Evolutionary conservation across 2,888 invertebrate species (phyloP).

Genomic region (Chrysolina haemoptera): DNA sequence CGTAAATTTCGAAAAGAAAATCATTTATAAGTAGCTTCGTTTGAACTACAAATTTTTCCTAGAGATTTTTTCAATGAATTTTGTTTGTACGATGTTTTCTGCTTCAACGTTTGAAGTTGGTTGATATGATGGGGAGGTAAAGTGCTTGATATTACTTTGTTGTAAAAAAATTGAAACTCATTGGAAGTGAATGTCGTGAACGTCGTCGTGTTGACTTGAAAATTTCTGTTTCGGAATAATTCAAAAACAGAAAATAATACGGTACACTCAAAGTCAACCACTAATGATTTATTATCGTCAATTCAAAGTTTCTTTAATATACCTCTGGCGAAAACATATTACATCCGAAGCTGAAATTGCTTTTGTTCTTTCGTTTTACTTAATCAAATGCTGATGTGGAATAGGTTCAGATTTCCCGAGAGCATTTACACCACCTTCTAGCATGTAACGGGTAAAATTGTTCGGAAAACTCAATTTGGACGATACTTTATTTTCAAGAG

Average conservation of each 20-base stretch:
- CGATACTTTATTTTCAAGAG: slow-evolving; percentile 19
- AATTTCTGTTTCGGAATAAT: no score
- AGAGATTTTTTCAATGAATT: no score
- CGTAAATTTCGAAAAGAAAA: no score
- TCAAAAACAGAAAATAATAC: background rate
- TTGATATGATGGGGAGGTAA: no score
- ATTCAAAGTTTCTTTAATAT: slow-evolving; percentile 42
- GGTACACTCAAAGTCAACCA: background rate
- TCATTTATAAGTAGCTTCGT: no score
- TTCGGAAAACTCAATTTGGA: slow-evolving; percentile 45
- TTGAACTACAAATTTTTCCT: no score
- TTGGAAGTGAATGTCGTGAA: no score
- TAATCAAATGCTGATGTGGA: slow-evolving; percentile 50
- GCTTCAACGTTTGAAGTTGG: no score
- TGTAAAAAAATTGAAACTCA: no score
- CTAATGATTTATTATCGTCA: slow-evolving; percentile 36
- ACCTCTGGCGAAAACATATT: slow-evolving; percentile 38
- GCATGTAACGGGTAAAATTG: slow-evolving; percentile 44
- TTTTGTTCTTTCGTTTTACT: slow-evolving; percentile 49
- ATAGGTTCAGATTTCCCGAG: slow-evolving; percentile 51
- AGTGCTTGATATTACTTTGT: no score
- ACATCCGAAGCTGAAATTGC: slow-evolving; percentile 48
- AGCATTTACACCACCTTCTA: slow-evolving; percentile 44
- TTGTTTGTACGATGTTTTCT: no score
- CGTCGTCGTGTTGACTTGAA: no score